These are phyloP conservation scores for Leucoraja ocellata DNA, from an alignment of 2,797 vertebrate species.

Conservation along the genomic window DNA sequence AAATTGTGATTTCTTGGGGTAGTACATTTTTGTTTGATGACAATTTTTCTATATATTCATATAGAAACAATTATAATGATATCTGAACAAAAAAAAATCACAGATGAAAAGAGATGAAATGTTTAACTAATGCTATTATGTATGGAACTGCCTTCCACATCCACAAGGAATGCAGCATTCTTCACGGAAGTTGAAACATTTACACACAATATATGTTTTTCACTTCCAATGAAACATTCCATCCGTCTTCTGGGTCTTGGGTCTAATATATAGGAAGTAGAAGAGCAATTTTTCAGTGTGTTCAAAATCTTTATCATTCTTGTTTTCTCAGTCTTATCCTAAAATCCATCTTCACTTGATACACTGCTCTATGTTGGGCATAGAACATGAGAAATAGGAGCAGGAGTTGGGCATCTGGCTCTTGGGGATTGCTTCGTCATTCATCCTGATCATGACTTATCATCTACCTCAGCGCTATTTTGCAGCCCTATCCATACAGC, in stretches of 20 bases:
- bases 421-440: no score
- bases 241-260: background rate
- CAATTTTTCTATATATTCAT: background rate
- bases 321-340: background rate
- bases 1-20: background rate
- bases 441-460: no score
- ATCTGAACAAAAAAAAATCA: background rate
- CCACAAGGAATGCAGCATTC: background rate
- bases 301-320: background rate
- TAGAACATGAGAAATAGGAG: no score
- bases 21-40: conserved; percentile 3
- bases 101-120: background rate
- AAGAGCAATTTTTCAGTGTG: conserved; percentile 47
- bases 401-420: no score
- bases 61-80: background rate
- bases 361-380: background rate
- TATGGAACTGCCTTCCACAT: background rate
- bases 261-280: conserved; percentile 75
- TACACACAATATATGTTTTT: background rate
- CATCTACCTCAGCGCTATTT: no score
- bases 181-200: background rate
- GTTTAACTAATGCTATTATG: background rate
- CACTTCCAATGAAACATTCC: conserved; percentile 1
- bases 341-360: conserved; percentile 13
- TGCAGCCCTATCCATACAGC: no score